Evolutionary conservation across 2,113 vertebrate genomes (phyloP).

Genomic region (Bubo blakistoni): DNA sequence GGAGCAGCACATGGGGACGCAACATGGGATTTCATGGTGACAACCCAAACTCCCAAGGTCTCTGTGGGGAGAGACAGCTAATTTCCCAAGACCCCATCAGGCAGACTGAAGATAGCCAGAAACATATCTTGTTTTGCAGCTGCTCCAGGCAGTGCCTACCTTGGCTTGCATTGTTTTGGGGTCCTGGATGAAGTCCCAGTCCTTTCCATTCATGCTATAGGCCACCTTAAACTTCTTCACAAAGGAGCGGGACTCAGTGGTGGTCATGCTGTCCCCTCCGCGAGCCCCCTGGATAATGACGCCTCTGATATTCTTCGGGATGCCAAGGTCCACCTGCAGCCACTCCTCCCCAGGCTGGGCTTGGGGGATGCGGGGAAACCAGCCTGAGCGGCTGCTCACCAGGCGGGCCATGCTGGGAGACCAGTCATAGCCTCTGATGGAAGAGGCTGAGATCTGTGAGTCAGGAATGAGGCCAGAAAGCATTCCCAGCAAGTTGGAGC

Average conservation of each 20-base stretch:
- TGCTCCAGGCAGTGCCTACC: conserved; percentile 69
- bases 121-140: background rate
- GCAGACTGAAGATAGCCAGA: background rate
- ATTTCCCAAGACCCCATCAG: background rate
- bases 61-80: background rate
- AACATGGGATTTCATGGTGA: background rate
- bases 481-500: conserved; percentile 95
- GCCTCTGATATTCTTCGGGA: conserved; percentile 85
- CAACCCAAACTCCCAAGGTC: background rate
- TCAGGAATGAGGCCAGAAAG: conserved; percentile 91
- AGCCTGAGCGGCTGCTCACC: conserved; percentile 92
- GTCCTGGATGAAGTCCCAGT: conserved; percentile 90
- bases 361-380: conserved; percentile 89
- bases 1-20: background rate
- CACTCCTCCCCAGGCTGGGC: conserved; percentile 92
- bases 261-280: conserved; percentile 87
- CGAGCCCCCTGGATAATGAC: conserved; percentile 95
- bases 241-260: conserved; percentile 88
- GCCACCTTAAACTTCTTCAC: conserved; percentile 95
- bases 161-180: conserved; percentile 87
- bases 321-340: conserved; percentile 91
- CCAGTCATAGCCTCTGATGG: conserved; percentile 91
- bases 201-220: conserved; percentile 90
- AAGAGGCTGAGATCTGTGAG: conserved; percentile 92
- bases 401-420: conserved; percentile 88